phyloP scores from a whole-genome alignment of 2,888 invertebrate species.

The Orthonevra nobilis region DNA sequence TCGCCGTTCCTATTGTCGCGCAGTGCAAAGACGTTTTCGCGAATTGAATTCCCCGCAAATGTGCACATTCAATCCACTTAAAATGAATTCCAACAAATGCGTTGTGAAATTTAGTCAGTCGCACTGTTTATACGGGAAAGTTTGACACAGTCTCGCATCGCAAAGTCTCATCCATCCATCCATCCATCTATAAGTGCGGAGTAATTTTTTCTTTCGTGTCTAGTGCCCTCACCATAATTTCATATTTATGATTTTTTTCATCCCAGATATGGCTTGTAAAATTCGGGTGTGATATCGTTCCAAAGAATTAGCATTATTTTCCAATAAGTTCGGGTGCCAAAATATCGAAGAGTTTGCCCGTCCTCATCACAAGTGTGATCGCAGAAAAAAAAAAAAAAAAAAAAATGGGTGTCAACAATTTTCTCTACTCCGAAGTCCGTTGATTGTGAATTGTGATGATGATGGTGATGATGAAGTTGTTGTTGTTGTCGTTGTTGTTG shows the following conservation, averaged over 20 bases:
- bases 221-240: background rate
- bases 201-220: slow-evolving; percentile 52
- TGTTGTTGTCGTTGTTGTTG: slow-evolving; percentile 17
- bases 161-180: slow-evolving; percentile 41
- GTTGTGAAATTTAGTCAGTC: slow-evolving; percentile 55
- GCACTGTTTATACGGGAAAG: slow-evolving; percentile 64
- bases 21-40: no score
- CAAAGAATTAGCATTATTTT: slow-evolving; percentile 1
- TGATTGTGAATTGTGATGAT: slow-evolving; percentile 43
- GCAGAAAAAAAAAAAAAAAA: no score
- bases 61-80: slow-evolving; percentile 13
- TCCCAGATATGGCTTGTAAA: background rate
- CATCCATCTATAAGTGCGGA: no score
- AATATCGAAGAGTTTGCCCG: slow-evolving; percentile 10
- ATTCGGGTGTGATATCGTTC: slow-evolving; percentile 8
- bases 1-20: no score
- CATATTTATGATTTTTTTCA: background rate
- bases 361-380: slow-evolving; percentile 40
- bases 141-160: slow-evolving; percentile 51
- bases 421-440: slow-evolving; percentile 67
- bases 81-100: slow-evolving; percentile 49
- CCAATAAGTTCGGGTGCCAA: background rate
- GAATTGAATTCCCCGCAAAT: slow-evolving; percentile 31
- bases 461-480: slow-evolving; percentile 52
- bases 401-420: slow-evolving; percentile 71